Base-by-base conservation (phyloP, 1,140 invertebrate species). In the Mactra quadrangularis region DNA sequence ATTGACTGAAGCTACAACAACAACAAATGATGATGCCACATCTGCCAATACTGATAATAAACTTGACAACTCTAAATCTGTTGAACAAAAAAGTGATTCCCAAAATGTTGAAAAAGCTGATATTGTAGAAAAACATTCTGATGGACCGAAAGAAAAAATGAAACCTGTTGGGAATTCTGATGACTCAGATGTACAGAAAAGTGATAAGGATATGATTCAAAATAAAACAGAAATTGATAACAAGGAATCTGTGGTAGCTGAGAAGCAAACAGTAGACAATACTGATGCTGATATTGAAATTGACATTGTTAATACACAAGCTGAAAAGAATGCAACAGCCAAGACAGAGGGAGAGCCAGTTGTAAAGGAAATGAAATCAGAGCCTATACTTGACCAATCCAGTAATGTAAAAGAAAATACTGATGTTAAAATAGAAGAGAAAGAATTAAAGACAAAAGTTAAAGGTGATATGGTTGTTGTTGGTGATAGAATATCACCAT, bases 381-480 rank as follows among this genome's bases (percentile, higher is more conserved):
- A 66, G 41, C 59, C 35, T 38, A 27, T n/a, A 9, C 70, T 17
- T 19, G 72, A 38, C 41, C 66, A 60, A 31, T 19, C 31, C 17
- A 47, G 47, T 57, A 35, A 66, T 19, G 50, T 66, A 53, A 66
- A 53, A 0, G 41, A 50, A 25, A 31, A n/a, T n/a, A 52, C 11
- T 25, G 33, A 57, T 9, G 41, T 29, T n/a, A 66, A 47, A 22
- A 27, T 45, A 13, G 3, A n/a, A 19, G 55, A 35, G 57, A 77
- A 62, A 55, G 59, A 88, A 53, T 29, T 91, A 33, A 87, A 87
- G 74, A 91, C 88, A 25, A 90, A 87, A 64, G 86, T 88, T 25
- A 91, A 88, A 72, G 90, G 90, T 55, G 92, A 92, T 76, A 86
- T 91, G 72, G 89, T 92, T 19, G 86, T 92, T 0, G 90, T 92